A percentile compares a stretch with the other conserved stretches of the same genome.
Evolutionary conservation across 1,140 invertebrate genomes (phyloP).

Genomic region (Zelostemma sp.): DNA sequence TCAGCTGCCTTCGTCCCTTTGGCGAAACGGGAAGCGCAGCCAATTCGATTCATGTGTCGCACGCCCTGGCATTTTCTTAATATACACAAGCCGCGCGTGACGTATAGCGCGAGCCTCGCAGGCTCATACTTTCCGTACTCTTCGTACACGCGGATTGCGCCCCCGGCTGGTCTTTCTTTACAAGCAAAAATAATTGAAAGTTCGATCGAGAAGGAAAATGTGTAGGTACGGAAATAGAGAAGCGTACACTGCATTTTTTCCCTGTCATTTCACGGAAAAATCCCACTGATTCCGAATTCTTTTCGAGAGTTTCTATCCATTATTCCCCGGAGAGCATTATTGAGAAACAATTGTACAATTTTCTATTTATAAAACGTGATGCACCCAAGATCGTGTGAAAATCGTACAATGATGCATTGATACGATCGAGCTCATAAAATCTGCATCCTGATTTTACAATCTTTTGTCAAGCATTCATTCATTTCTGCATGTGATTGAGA

Average conservation of each 20-base stretch:
- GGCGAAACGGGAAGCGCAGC: slow-evolving; percentile 47
- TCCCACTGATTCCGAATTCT: no score
- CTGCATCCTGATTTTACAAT: no score
- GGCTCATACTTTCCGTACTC: neutral
- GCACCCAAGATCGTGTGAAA: no score
- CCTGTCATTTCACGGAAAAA: no score
- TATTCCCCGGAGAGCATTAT: no score
- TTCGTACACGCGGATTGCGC: neutral
- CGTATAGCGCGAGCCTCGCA: slow-evolving; percentile 23
- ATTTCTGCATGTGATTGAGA: no score
- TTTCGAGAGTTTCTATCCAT: no score
- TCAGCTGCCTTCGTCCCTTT: slow-evolving; percentile 24
- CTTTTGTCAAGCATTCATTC: no score
- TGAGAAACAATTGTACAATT: no score
- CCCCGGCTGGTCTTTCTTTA: neutral
- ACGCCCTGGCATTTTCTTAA: slow-evolving; percentile 62
- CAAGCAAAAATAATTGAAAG: slow-evolving; percentile 40
- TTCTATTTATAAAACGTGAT: no score
- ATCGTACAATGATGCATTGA: no score
- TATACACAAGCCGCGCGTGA: slow-evolving; percentile 55
- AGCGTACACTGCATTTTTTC: neutral
- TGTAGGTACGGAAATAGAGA: neutral
- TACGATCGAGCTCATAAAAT: no score
- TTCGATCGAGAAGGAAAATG: neutral
- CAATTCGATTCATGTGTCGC: slow-evolving; percentile 62